Conservation (phyloP, 2,888 invertebrate genomes). For the Metacarcinus magister region DNA sequence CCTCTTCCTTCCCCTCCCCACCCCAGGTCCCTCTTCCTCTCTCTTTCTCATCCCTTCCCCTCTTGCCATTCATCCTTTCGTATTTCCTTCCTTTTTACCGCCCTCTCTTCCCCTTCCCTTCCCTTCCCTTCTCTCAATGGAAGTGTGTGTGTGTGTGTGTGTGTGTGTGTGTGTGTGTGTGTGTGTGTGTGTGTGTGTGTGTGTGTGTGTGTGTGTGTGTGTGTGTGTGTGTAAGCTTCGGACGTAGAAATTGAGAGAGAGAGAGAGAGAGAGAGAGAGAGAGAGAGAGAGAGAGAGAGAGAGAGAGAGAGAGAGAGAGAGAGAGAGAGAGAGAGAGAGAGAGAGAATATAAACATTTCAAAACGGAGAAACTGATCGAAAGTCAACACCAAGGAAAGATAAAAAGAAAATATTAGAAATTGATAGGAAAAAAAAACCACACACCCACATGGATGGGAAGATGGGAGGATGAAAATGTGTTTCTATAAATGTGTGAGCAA, state of each 20-base stretch:
- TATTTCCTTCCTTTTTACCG: background rate
- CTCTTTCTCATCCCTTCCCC: background rate
- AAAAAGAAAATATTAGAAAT: background rate
- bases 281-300: too few relatives aligned
- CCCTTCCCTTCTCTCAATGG: background rate
- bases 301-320: too few relatives aligned
- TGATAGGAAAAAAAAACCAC: background rate
- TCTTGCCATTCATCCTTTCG: background rate
- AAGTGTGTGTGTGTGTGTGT: background rate
- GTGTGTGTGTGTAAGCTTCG: background rate
- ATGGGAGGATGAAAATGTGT: too few relatives aligned
- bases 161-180: background rate
- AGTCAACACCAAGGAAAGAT: conserved; percentile 15
- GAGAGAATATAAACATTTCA: background rate
- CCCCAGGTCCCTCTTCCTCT: conserved; percentile 45
- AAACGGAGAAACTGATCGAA: background rate
- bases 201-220: background rate
- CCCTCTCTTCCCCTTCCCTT: background rate
- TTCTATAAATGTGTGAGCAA: too few relatives aligned
- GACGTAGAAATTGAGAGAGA: too few relatives aligned
- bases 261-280: too few relatives aligned
- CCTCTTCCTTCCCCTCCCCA: background rate
- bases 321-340: too few relatives aligned
- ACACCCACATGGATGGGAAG: too few relatives aligned
- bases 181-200: background rate